phyloP scores from a whole-genome alignment of 2,797 vertebrate species.

The Rhadinocentrus ornatus region DNA sequence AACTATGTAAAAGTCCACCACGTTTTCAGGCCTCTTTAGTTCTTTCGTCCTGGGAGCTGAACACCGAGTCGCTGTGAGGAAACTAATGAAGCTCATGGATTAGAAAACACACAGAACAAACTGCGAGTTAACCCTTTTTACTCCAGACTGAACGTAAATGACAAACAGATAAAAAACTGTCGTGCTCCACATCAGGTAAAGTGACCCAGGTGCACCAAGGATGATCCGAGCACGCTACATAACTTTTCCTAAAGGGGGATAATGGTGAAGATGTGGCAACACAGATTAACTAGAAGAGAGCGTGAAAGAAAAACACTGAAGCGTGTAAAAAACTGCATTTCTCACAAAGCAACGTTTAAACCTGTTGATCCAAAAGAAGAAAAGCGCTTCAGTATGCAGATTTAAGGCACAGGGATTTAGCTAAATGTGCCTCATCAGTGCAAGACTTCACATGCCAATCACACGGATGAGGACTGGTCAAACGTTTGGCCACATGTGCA shows the following conservation, averaged over 20 bases:
- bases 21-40: too few species aligned
- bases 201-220: background rate
- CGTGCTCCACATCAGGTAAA: conserved; percentile 38
- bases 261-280: conserved; percentile 24
- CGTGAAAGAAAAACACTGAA: too few species aligned
- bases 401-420: conserved; percentile 62
- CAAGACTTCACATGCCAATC: conserved; percentile 8
- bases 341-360: conserved; percentile 45
- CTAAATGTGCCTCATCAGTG: too few species aligned
- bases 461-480: conserved; percentile 68
- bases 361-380: background rate
- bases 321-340: background rate
- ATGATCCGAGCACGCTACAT: too few species aligned
- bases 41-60: too few species aligned
- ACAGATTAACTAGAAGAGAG: background rate
- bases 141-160: conserved; percentile 30
- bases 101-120: conserved; percentile 7
- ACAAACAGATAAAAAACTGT: conserved; percentile 13
- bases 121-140: conserved; percentile 32
- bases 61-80: too few species aligned
- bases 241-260: too few species aligned
- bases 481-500: conserved; percentile 76
- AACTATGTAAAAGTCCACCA: too few species aligned
- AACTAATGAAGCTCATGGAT: too few species aligned
- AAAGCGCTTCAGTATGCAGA: background rate